A percentile compares a stretch with the other conserved stretches of the same genome.
Evolutionary conservation across 2,113 vertebrate genomes (phyloP).

Genomic region (Passerina amoena): DNA sequence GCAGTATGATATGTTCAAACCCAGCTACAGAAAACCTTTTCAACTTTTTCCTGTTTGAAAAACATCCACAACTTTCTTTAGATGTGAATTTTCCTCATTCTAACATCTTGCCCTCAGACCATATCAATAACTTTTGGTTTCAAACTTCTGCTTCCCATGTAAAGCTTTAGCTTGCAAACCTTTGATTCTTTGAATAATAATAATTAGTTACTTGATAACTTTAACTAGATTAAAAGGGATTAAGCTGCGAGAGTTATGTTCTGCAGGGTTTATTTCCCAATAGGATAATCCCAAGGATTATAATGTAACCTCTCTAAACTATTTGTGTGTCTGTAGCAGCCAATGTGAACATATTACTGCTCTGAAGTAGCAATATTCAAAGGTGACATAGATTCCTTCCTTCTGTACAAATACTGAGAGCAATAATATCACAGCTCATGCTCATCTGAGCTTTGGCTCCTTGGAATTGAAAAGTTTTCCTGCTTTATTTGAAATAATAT

Average conservation of each 20-base stretch:
- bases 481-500: neutral
- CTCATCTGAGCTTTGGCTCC: neutral
- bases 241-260: neutral
- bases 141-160: neutral
- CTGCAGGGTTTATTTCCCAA: neutral
- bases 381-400: neutral
- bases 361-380: neutral
- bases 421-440: neutral
- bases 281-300: neutral
- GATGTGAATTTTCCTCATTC: neutral
- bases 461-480: neutral
- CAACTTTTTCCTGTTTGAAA: neutral
- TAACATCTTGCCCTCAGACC: neutral
- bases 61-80: neutral
- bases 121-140: neutral
- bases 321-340: rapidly evolving
- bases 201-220: neutral
- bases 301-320: neutral
- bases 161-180: neutral
- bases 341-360: neutral
- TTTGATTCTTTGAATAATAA: neutral
- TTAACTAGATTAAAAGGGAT: neutral
- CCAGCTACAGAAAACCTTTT: neutral
- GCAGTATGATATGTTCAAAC: neutral
- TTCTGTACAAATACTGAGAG: neutral